These are phyloP conservation scores for Peromyscus attwateri DNA, from an alignment of 2,797 vertebrate species.

Conservation along the genomic window DNA sequence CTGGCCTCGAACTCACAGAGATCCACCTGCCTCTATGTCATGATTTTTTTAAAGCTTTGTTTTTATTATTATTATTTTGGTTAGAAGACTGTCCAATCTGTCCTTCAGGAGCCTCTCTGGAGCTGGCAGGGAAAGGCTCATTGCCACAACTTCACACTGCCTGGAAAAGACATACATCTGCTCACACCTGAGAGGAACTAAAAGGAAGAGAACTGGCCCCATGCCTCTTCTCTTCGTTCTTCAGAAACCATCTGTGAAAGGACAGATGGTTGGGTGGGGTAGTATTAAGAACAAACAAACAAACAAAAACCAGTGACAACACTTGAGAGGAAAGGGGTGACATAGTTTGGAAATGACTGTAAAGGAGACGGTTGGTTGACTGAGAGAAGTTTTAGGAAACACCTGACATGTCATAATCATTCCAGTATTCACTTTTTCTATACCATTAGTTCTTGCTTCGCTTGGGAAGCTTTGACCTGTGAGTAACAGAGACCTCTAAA, in stretches of 20 bases:
- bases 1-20: no score
- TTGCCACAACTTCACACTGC: neutral
- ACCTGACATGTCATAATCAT: neutral
- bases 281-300: neutral
- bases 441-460: conserved; percentile 24
- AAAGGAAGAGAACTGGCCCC: neutral
- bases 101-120: neutral
- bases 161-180: conserved; percentile 3
- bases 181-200: neutral
- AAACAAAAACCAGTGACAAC: neutral
- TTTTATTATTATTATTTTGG: conserved; percentile 2
- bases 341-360: conserved; percentile 1
- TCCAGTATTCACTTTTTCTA: conserved; percentile 8
- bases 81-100: neutral
- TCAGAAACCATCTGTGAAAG: neutral
- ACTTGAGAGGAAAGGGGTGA: neutral
- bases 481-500: conserved; percentile 30
- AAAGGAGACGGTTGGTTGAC: neutral
- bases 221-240: neutral
- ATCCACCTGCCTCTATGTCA: no score
- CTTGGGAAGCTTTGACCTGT: neutral
- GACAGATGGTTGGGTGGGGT: neutral
- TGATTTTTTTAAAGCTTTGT: conserved; percentile 40
- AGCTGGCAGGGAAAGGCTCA: neutral
- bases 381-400: conserved; percentile 7